These are phyloP conservation scores for Cataglyphis hispanica DNA, from an alignment of 1,140 invertebrate species.

Conservation along the genomic window DNA sequence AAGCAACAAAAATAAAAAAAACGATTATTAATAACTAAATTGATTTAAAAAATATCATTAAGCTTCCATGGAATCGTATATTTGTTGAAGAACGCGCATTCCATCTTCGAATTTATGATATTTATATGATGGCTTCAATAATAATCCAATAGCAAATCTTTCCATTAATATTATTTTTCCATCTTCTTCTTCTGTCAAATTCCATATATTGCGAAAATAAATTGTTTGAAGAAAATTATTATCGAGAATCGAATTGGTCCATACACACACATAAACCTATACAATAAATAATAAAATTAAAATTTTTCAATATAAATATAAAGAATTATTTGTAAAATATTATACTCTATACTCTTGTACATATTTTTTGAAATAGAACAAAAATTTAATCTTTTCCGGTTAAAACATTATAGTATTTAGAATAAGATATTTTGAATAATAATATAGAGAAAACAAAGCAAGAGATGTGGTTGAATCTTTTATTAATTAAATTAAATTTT, in stretches of 20 bases:
- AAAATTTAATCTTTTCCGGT: not conserved
- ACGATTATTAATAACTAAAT: not conserved
- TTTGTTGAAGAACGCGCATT: constrained; percentile 71
- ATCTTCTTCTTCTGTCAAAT: constrained; percentile 64
- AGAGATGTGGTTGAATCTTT: no score
- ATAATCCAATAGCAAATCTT: not conserved
- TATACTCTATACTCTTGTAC: not conserved
- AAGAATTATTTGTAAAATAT: not conserved
- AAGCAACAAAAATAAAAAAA: not conserved
- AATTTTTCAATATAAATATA: not conserved
- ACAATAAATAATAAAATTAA: not conserved
- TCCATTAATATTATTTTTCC: constrained; percentile 40
- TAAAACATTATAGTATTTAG: not conserved
- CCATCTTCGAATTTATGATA: constrained; percentile 74
- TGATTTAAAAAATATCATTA: not conserved
- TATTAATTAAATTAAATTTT: no score
- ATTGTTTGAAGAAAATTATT: constrained; percentile 62
- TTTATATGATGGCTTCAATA: constrained; percentile 58
- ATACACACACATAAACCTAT: constrained; percentile 67
- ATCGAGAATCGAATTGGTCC: constrained; percentile 38
- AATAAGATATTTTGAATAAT: not conserved
- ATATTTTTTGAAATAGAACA: no score
- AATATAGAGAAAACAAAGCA: no score
- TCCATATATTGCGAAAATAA: constrained; percentile 80
- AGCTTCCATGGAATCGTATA: constrained; percentile 17